Evolutionary conservation across 2,797 vertebrate species (phyloP), one percentile per base, ranked within the genome.

Genomic region (Rallus crepitans): DNA sequence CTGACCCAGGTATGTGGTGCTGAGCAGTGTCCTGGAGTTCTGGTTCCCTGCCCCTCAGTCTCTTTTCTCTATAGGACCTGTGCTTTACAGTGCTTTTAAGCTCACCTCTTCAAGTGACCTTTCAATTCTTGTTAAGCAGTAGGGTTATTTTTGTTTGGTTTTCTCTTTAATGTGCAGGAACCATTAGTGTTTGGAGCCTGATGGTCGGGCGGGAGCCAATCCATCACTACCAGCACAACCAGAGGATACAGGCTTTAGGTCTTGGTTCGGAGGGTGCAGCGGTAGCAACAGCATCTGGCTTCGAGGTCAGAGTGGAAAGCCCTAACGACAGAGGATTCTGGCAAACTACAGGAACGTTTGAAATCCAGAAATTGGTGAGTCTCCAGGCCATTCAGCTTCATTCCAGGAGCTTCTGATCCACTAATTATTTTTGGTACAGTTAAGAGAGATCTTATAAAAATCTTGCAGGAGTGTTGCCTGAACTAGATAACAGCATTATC

Each of bases 161-260:
- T 28, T 33, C 42, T 50, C 30, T 70, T 56, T 50, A 21, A 9
- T 61, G 0, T 72, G 0, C 69, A 99, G 99, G 99, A 20, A 98
- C 98, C 47, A 96, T 99, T 60, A 98, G 99, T 53, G 96, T 99
- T 31, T 99, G 99, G 99, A 99, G 98, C 97, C 98, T 98, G 68
- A 98, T 98, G 97, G 97, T 98, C 0, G 98, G 98, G 7, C 98
- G 94, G 56, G 98, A 98, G 93, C 99, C 99, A 14, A 82, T 99
- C 96, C 98, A 99, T 90, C 98, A 97, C 79, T 99, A 98, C 97
- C 99, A 99, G 96, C 98, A 98, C 56, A 97, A 98, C 9, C 99
- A 98, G 77, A 97, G 90, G 95, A 96, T 99, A 75, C 98, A 98
- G 92, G 98, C 98, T 1, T 37, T 99, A n/a, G 98, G 98, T 27